Conservation (phyloP, 2,113 vertebrate species). For the Leucopternis melanops region DNA sequence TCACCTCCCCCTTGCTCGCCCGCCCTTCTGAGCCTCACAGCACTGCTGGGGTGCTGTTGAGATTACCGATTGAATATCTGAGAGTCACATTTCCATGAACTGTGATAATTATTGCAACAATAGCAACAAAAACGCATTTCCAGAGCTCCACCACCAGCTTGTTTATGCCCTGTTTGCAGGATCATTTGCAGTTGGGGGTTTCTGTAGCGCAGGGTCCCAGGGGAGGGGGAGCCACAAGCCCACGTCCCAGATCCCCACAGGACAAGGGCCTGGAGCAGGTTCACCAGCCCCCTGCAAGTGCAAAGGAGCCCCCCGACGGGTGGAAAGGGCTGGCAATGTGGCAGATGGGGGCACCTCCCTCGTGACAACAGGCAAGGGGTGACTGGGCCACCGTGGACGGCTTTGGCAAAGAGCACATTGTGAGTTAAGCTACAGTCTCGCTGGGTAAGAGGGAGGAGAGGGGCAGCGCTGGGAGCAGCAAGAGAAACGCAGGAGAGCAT, state of each 20-base stretch:
- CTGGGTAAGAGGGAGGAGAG: not conserved
- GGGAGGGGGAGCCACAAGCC: not conserved
- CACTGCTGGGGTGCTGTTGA: not conserved
- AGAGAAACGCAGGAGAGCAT: not conserved
- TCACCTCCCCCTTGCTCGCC: not conserved
- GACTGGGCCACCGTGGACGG: accelerated
- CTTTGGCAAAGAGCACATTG: no score
- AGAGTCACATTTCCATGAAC: not conserved
- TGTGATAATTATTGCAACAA: not conserved
- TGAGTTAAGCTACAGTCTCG: not conserved
- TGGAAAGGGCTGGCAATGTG: not conserved
- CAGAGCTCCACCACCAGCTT: not conserved
- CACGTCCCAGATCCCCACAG: not conserved
- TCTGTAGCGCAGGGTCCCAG: not conserved
- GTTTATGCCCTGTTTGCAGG: accelerated
- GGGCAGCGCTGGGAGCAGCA: not conserved
- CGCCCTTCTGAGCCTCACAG: not conserved
- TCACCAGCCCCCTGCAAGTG: not conserved
- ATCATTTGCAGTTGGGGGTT: not conserved
- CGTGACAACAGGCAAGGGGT: not conserved
- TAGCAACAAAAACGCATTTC: not conserved
- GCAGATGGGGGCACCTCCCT: not conserved
- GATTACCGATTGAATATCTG: not conserved
- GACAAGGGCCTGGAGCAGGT: not conserved
- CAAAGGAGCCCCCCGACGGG: not conserved